Percentiles rank a stretch among this genome's conserved stretches.
Conservation (phyloP, 2,888 invertebrate genomes). For the Tipula vernalis region DNA sequence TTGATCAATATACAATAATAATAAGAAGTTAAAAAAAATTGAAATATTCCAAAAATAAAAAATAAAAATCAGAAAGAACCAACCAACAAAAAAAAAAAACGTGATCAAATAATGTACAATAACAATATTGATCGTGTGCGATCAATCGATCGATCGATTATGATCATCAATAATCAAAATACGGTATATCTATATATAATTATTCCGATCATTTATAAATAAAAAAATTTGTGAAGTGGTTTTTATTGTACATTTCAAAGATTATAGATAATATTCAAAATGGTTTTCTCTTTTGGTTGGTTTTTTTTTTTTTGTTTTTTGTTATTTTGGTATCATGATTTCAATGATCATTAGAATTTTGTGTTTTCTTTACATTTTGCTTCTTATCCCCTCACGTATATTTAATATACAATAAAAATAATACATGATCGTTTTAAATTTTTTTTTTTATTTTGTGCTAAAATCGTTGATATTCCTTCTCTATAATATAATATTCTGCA, state of each 20-base stretch:
- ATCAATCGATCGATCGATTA: constrained; percentile 10
- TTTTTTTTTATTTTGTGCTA: neutral
- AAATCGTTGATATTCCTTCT: neutral
- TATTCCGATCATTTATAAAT: neutral
- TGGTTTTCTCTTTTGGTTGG: neutral
- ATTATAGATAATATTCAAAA: neutral
- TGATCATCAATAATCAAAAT: neutral
- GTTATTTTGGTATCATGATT: neutral
- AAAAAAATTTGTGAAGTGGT: neutral
- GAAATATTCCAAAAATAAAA: neutral
- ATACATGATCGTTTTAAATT: neutral
- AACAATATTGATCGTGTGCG: constrained; percentile 9
- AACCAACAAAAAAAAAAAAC: neutral
- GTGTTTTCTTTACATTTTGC: neutral
- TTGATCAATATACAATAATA: neutral
- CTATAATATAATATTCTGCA: neutral
- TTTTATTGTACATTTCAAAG: neutral
- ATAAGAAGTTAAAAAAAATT: neutral
- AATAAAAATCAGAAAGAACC: too few species aligned
- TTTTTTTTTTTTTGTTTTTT: too few species aligned
- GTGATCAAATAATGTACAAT: neutral
- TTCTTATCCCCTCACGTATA: neutral
- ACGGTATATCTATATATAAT: neutral
- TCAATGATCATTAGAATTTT: constrained; percentile 1
- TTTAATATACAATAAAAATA: neutral